Conservation (phyloP, 2,797 vertebrate species). For the Silurus lanzhouensis region DNA sequence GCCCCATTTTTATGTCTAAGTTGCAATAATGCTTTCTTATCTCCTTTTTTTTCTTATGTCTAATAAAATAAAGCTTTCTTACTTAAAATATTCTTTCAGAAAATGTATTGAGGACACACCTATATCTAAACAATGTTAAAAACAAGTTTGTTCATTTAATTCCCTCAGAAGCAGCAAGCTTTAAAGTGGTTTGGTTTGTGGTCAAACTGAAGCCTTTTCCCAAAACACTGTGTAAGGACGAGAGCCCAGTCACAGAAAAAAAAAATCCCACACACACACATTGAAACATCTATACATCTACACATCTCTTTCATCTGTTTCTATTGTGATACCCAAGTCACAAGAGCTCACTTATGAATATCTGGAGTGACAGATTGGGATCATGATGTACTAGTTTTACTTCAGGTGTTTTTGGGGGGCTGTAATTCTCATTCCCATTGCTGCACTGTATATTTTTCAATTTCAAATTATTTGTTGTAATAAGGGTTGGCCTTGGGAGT, state of each 20-base stretch:
- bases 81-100: too few relatives aligned
- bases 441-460: background rate
- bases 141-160: background rate
- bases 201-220: background rate
- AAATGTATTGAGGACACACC: slow-evolving; percentile 2
- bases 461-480: background rate
- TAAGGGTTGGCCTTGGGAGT: too few relatives aligned
- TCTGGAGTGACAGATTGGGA: background rate
- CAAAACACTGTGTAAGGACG: background rate
- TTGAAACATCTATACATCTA: too few relatives aligned
- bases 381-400: background rate
- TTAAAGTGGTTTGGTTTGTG: background rate
- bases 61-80: too few relatives aligned
- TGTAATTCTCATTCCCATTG: too few relatives aligned
- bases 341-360: background rate
- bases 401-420: too few relatives aligned
- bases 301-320: background rate
- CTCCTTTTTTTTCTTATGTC: too few relatives aligned
- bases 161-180: background rate
- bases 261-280: too few relatives aligned
- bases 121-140: background rate
- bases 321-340: background rate
- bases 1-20: too few relatives aligned
- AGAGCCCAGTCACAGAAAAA: background rate
- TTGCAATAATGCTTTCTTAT: too few relatives aligned